Percentiles rank a stretch among this genome's conserved stretches.
phyloP scores from a whole-genome alignment of 2,888 invertebrate species.

The Philereme transversata region DNA sequence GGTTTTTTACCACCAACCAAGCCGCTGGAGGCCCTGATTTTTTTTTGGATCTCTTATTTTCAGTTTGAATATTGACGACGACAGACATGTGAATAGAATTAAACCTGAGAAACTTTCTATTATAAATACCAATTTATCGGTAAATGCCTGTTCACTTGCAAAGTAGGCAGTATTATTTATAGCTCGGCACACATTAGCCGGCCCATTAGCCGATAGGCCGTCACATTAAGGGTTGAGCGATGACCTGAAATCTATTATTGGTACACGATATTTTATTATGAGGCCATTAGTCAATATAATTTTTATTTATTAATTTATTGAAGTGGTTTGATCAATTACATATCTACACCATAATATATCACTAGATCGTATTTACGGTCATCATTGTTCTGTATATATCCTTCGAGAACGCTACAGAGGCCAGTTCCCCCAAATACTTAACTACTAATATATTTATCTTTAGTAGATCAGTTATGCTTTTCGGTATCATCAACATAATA shows the following conservation, averaged over 20 bases:
- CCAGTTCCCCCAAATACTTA: neutral
- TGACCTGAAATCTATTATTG: constrained; percentile 68
- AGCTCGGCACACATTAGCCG: constrained; percentile 64
- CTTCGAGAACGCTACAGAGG: no score
- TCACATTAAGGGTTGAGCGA: constrained; percentile 64
- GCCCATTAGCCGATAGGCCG: constrained; percentile 66
- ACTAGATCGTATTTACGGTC: no score
- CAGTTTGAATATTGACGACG: no score
- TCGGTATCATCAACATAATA: constrained; percentile 3
- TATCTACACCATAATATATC: no score
- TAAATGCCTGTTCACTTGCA: constrained; percentile 50
- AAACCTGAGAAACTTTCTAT: constrained; percentile 24
- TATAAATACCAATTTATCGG: constrained; percentile 43
- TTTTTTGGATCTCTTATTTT: no score
- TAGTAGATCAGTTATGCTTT: neutral
- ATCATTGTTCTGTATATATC: no score
- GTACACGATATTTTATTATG: constrained; percentile 39
- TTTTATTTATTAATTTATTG: neutral
- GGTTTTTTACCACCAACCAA: no score
- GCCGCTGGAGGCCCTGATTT: no score
- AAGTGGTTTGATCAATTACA: no score
- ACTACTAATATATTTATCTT: neutral
- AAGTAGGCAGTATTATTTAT: constrained; percentile 66
- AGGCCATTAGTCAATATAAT: constrained; percentile 6
- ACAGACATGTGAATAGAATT: no score